Evolutionary conservation across 2,797 vertebrate genomes (phyloP).

Genomic region (Fringilla coelebs): DNA sequence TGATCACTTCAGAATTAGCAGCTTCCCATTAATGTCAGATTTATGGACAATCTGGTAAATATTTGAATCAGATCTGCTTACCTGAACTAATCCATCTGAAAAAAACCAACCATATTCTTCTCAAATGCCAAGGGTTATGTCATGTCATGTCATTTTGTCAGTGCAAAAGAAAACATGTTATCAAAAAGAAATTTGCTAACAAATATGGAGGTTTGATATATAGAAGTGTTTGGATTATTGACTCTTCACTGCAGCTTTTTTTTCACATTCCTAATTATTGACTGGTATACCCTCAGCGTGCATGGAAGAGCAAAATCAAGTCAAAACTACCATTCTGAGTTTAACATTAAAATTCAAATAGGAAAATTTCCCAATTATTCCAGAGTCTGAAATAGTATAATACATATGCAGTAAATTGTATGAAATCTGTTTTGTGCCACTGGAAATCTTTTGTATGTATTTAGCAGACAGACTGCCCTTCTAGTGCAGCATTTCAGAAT

Average conservation of each 20-base stretch:
- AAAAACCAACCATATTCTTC: not conserved
- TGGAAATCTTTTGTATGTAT: not conserved
- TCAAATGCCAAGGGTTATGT: conserved; percentile 41
- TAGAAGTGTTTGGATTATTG: not conserved
- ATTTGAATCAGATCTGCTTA: conserved; percentile 53
- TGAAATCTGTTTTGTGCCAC: not conserved
- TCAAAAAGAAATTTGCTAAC: conserved; percentile 49
- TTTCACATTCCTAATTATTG: conserved; percentile 8
- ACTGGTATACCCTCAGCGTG: not conserved
- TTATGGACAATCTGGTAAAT: conserved; percentile 60
- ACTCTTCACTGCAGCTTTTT: not conserved
- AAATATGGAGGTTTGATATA: not conserved
- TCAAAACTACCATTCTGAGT: not conserved
- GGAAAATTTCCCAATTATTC: not conserved
- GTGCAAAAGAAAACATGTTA: conserved; percentile 15
- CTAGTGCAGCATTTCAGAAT: not conserved
- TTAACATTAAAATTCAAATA: not conserved
- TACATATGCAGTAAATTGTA: not conserved
- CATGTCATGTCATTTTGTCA: conserved; percentile 1
- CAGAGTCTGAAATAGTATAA: not conserved
- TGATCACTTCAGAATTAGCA: conserved; percentile 45
- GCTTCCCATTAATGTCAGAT: conserved; percentile 42
- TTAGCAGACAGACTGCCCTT: not conserved
- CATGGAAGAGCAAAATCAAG: not conserved
- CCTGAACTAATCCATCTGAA: conserved; percentile 54